phyloP scores from a whole-genome alignment of 2,797 vertebrate species.

The Selene dorsalis region DNA sequence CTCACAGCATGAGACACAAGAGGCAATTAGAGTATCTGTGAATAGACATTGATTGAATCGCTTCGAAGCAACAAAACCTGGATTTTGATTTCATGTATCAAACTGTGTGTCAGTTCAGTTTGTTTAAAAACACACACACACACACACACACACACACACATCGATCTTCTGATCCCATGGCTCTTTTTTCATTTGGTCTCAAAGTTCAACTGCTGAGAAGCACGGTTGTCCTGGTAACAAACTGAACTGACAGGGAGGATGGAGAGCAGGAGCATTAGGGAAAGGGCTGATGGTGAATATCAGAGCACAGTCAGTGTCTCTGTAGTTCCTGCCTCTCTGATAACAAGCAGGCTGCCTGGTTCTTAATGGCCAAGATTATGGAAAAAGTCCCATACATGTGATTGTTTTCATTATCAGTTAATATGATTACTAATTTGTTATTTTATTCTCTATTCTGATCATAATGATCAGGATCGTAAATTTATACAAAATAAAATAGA shows the following conservation, averaged over 20 bases:
- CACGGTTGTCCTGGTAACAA: slow-evolving; percentile 70
- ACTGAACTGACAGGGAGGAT: slow-evolving; percentile 12
- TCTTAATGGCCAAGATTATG: background rate
- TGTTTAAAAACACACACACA: slow-evolving; percentile 3
- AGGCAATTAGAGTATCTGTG: slow-evolving; percentile 37
- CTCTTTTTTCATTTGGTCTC: slow-evolving; percentile 70
- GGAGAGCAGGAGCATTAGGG: slow-evolving; percentile 14
- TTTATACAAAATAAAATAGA: too few species aligned
- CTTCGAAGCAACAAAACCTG: background rate
- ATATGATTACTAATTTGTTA: background rate
- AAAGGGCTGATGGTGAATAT: slow-evolving; percentile 21
- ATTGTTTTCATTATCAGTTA: background rate
- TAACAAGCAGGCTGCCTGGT: background rate
- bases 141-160: slow-evolving; percentile 33
- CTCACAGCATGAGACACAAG: slow-evolving; percentile 20
- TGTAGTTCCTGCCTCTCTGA: background rate
- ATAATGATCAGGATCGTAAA: background rate
- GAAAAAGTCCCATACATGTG: background rate
- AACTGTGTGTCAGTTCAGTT: background rate
- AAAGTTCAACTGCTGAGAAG: slow-evolving; percentile 79
- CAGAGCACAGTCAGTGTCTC: slow-evolving; percentile 5
- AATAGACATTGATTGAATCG: slow-evolving; percentile 47
- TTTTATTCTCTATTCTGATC: background rate
- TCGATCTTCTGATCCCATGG: slow-evolving; percentile 58
- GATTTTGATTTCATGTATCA: slow-evolving; percentile 5